Evolutionary conservation across 2,113 vertebrate species (phyloP).

Genomic region (Proteles cristata): DNA sequence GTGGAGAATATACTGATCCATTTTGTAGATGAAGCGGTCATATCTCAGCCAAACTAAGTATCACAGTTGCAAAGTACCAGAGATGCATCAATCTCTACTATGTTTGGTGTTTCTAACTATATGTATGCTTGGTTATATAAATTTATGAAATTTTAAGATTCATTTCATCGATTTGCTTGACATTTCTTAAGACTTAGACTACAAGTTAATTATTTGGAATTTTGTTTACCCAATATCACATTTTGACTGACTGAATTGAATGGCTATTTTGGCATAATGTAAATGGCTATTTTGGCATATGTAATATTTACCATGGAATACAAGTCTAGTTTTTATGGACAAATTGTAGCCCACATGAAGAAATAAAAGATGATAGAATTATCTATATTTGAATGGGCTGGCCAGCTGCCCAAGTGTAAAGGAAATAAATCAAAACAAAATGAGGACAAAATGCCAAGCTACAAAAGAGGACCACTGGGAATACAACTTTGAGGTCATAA

Average conservation of each 20-base stretch:
- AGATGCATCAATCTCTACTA: neutral
- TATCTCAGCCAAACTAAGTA: neutral
- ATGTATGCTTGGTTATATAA: neutral
- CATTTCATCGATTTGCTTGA: neutral
- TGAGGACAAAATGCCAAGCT: neutral
- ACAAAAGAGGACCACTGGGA: neutral
- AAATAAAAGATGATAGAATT: conserved; percentile 8
- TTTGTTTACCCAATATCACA: neutral
- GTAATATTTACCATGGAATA: neutral
- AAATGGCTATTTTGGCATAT: neutral
- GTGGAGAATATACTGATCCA: neutral
- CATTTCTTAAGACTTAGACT: neutral
- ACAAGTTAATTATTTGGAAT: neutral
- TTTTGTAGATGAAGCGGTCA: neutral
- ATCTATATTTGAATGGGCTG: neutral
- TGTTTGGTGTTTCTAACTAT: neutral
- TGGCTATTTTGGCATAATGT: neutral
- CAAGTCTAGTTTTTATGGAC: neutral
- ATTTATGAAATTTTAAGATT: neutral
- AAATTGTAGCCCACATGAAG: neutral
- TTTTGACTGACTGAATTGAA: neutral
- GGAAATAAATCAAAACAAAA: neutral
- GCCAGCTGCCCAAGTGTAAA: neutral
- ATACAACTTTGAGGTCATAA: neutral
- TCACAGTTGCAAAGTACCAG: neutral